phyloP scores from a whole-genome alignment of 2,797 vertebrate species.

The Rhabdophis nuchalis region DNA sequence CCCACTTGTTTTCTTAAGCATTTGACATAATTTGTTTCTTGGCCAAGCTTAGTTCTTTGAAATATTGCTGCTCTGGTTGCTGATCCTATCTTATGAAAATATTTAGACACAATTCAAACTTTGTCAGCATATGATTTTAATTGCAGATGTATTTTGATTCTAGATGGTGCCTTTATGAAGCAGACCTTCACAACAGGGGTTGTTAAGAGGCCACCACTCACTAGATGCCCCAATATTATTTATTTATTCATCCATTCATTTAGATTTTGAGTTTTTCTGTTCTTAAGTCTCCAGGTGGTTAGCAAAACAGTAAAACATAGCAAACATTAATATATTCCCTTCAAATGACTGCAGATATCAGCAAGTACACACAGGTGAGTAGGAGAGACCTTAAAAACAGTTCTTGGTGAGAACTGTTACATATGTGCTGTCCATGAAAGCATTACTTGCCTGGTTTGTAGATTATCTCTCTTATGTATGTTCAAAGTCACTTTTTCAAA shows the following conservation, averaged over 20 bases:
- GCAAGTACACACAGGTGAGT: neutral
- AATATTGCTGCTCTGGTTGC: constrained; percentile 54
- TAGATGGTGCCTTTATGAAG: constrained; percentile 17
- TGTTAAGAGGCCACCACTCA: neutral
- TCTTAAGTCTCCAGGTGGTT: constrained; percentile 6
- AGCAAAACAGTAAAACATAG: neutral
- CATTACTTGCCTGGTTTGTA: neutral
- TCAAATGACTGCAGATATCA: neutral
- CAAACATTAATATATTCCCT: neutral
- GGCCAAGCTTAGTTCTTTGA: constrained; percentile 57
- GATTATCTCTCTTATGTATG: neutral
- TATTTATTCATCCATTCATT: neutral
- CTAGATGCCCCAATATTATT: neutral
- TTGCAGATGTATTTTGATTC: neutral
- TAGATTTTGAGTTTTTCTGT: neutral
- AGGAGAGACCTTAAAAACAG: neutral
- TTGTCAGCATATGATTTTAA: constrained; percentile 46
- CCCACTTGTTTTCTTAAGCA: constrained; percentile 50
- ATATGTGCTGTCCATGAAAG: neutral
- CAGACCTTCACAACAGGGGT: neutral
- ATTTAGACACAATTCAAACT: constrained; percentile 51
- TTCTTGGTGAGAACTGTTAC: neutral
- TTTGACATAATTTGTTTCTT: constrained; percentile 55
- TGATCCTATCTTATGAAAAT: constrained; percentile 62
- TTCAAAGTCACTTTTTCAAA: neutral